phyloP scores from a whole-genome alignment of 2,888 invertebrate species.

The Linyphia triangularis region DNA sequence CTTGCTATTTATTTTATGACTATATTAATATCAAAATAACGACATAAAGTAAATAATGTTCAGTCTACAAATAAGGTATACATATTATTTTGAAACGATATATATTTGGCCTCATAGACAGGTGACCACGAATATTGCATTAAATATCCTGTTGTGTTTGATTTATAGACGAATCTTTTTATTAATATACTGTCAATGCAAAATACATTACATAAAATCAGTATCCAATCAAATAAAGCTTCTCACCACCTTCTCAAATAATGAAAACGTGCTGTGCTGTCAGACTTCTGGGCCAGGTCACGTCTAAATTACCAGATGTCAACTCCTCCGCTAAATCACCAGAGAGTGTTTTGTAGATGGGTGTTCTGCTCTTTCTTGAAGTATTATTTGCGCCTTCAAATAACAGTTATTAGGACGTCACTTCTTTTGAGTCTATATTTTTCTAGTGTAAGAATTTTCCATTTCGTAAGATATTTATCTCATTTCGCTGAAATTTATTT shows the following conservation, averaged over 20 bases:
- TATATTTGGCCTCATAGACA: no score
- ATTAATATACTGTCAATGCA: no score
- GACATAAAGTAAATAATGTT: no score
- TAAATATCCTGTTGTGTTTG: no score
- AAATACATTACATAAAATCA: no score
- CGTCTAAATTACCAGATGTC: constrained; percentile 19
- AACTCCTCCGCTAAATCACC: constrained; percentile 6
- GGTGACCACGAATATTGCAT: no score
- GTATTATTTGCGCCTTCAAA: constrained; percentile 11
- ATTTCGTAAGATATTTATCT: background rate
- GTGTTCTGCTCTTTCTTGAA: constrained; percentile 11
- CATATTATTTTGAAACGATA: no score
- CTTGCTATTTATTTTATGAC: no score
- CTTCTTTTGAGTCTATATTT: background rate
- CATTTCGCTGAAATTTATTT: background rate
- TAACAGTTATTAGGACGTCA: constrained; percentile 27
- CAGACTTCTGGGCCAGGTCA: background rate
- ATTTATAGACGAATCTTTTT: no score
- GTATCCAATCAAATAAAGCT: no score
- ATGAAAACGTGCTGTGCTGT: background rate
- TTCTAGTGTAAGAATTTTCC: background rate
- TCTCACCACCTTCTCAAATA: background rate
- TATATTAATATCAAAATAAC: no score
- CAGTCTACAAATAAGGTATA: no score
- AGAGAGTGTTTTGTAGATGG: background rate